Conservation (phyloP, 1,140 invertebrate species). For the Tetragnatha versicolor region DNA sequence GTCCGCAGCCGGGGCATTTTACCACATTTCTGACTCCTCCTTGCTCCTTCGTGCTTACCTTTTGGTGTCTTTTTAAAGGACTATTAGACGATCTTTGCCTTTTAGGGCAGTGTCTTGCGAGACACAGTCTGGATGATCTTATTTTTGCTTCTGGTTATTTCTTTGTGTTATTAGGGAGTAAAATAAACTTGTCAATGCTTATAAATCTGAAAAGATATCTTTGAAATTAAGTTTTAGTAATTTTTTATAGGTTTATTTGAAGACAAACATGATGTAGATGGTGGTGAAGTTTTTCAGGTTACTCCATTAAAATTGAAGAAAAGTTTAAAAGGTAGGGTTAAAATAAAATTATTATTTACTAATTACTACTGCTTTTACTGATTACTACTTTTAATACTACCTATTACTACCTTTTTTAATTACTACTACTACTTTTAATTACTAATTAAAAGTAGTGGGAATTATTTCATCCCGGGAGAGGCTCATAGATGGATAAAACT, state of each 20-base stretch:
- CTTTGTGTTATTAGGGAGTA: too few species aligned
- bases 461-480: neutral
- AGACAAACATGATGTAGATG: conserved; percentile 10
- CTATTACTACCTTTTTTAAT: neutral
- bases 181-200: too few species aligned
- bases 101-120: too few species aligned
- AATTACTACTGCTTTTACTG: neutral
- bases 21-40: too few species aligned
- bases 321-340: neutral
- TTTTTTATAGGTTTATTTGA: conserved; percentile 21
- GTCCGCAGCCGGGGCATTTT: too few species aligned
- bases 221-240: too few species aligned
- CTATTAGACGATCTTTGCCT: too few species aligned
- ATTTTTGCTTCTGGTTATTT: too few species aligned
- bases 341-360: neutral
- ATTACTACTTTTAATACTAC: neutral
- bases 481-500: neutral
- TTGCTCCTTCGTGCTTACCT: too few species aligned
- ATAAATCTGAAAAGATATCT: too few species aligned
- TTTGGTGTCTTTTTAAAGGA: too few species aligned
- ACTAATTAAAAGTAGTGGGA: neutral
- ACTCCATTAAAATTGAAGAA: conserved; percentile 3
- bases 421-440: neutral
- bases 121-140: too few species aligned
- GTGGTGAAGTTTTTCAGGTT: conserved; percentile 7